phyloP scores from a whole-genome alignment of 2,113 vertebrate genomes.

The Chloropsis hardwickii region DNA sequence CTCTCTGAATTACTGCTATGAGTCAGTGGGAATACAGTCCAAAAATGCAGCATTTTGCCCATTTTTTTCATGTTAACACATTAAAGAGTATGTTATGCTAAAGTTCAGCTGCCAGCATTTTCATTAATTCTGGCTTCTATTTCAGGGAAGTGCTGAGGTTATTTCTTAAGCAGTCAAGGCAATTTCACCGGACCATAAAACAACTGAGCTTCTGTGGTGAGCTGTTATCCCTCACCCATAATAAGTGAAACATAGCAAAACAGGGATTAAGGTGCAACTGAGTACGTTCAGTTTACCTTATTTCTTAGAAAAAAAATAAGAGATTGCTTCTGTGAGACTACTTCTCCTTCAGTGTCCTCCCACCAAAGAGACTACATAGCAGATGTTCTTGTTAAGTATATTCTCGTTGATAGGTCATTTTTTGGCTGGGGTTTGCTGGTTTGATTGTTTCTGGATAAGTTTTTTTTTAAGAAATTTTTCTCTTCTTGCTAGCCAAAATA shows the following conservation, averaged over 20 bases:
- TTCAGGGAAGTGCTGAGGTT: not conserved
- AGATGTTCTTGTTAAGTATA: not conserved
- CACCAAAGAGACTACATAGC: not conserved
- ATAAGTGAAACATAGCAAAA: not conserved
- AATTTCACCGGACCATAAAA: not conserved
- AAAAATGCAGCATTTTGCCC: not conserved
- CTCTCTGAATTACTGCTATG: not conserved
- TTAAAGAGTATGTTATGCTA: not conserved
- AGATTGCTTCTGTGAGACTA: not conserved
- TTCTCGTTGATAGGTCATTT: not conserved
- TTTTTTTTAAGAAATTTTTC: not conserved
- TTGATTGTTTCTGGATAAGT: not conserved
- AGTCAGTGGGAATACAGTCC: not conserved
- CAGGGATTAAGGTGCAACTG: not conserved
- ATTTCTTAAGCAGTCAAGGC: not conserved
- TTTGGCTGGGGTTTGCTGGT: not conserved
- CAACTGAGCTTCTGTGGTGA: not conserved
- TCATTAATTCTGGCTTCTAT: not conserved
- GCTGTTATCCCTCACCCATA: not conserved
- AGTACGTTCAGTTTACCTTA: not conserved
- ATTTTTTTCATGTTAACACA: not conserved
- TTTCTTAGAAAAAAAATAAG: not conserved
- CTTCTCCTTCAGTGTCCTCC: not conserved
- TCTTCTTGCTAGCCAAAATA: not conserved
- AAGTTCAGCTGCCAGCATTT: not conserved